These are phyloP conservation scores for Pseudeuparius sepicola DNA, from an alignment of 2,888 invertebrate species.

Conservation along the genomic window DNA sequence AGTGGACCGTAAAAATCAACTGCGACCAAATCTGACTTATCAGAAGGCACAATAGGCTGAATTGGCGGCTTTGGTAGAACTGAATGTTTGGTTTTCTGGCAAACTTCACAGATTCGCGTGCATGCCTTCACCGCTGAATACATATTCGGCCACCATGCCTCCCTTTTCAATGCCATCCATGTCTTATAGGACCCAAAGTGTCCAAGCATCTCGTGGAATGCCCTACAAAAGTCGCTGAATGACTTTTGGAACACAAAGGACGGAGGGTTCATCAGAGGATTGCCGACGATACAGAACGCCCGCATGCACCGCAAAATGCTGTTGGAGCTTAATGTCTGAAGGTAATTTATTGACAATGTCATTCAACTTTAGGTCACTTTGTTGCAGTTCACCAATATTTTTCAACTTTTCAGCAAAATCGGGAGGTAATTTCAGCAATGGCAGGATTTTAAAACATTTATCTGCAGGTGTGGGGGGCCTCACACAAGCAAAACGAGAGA, in stretches of 20 bases:
- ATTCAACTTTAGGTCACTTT: too few relatives aligned
- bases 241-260: background rate
- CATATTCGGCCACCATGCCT: constrained; percentile 3
- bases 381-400: too few relatives aligned
- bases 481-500: constrained; percentile 13
- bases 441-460: too few relatives aligned
- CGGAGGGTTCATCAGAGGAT: too few relatives aligned
- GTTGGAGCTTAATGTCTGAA: too few relatives aligned
- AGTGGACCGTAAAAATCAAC: background rate
- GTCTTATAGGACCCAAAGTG: constrained; percentile 3
- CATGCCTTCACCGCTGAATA: background rate
- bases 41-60: background rate
- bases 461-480: too few relatives aligned
- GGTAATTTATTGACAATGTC: too few relatives aligned
- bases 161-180: background rate
- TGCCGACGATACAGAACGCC: too few relatives aligned
- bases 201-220: background rate
- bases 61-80: background rate
- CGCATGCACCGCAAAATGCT: too few relatives aligned
- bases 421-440: too few relatives aligned
- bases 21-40: background rate
- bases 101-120: background rate
- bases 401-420: too few relatives aligned
- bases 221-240: constrained; percentile 1
- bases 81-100: constrained; percentile 1